Evolutionary conservation across 2,888 invertebrate genomes (phyloP).

Genomic region (Malacosoma neustria): DNA sequence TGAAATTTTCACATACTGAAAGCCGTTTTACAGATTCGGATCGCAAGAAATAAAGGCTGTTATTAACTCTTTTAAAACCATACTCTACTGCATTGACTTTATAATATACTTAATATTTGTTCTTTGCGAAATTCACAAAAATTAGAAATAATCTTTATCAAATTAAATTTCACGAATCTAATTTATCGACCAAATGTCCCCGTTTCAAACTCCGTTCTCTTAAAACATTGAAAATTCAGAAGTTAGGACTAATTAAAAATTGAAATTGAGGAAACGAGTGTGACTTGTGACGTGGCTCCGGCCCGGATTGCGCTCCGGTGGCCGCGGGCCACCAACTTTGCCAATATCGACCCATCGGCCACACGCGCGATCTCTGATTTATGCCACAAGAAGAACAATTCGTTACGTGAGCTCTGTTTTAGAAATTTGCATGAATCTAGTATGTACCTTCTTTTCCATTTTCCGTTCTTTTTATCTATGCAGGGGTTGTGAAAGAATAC

Average conservation of each 20-base stretch:
- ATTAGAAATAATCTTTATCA: no score
- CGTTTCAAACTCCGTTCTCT: background rate
- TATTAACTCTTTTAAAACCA: no score
- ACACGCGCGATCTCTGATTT: conserved; percentile 18
- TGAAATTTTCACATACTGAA: no score
- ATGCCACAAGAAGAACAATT: conserved; percentile 16
- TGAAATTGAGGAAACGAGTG: background rate
- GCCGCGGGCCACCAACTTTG: conserved; percentile 14
- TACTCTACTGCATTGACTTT: no score
- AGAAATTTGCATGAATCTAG: no score
- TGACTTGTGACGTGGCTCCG: background rate
- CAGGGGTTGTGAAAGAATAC: no score
- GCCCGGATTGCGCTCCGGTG: background rate
- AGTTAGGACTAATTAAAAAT: background rate
- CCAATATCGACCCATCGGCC: conserved; percentile 18
- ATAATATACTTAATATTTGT: no score
- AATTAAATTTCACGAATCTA: background rate
- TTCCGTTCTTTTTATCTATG: no score
- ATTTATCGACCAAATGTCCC: background rate
- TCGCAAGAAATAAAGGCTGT: no score
- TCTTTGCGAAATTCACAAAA: no score
- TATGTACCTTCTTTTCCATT: no score
- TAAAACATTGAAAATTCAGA: background rate
- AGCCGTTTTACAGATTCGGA: no score
- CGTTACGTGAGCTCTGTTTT: conserved; percentile 6